Evolutionary conservation across 2,888 invertebrate genomes (phyloP).

Genomic region (Parasteatoda lunata): DNA sequence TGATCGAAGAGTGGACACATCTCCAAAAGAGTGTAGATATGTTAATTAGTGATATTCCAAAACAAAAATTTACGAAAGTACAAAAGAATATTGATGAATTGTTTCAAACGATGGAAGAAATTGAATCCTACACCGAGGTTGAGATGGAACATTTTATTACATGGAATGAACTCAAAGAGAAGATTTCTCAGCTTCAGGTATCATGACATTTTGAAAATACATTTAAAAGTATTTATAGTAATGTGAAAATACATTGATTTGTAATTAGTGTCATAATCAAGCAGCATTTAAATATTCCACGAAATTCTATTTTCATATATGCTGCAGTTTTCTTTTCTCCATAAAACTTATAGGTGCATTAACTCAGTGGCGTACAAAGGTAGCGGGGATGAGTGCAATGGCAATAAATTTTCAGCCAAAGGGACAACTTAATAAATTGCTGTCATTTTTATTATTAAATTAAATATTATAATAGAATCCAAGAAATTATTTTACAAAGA

Average conservation of each 20-base stretch:
- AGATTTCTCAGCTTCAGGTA: slow-evolving; percentile 40
- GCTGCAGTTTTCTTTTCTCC: not conserved
- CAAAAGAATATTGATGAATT: slow-evolving; percentile 43
- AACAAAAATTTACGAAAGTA: slow-evolving; percentile 44
- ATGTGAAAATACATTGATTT: too few relatives aligned
- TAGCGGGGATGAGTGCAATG: too few relatives aligned
- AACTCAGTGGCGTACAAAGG: too few relatives aligned
- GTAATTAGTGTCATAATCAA: too few relatives aligned
- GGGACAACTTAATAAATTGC: too few relatives aligned
- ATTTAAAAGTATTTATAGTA: too few relatives aligned
- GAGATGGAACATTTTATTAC: slow-evolving; percentile 1
- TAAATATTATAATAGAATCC: too few relatives aligned
- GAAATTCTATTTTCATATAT: not conserved
- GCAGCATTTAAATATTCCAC: not conserved
- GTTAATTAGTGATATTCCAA: slow-evolving; percentile 7
- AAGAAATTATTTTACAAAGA: too few relatives aligned
- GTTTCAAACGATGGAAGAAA: slow-evolving; percentile 42
- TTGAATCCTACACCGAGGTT: slow-evolving; percentile 9
- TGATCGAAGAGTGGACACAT: slow-evolving; percentile 43
- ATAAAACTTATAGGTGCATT: not conserved
- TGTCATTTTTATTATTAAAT: too few relatives aligned
- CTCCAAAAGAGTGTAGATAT: slow-evolving; percentile 40
- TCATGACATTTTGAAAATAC: too few relatives aligned
- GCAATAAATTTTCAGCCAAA: too few relatives aligned
- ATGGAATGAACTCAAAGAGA: slow-evolving; percentile 42